Percentiles rank a stretch among this genome's conserved stretches.
phyloP scores from a whole-genome alignment of 2,113 vertebrate genomes.

The Scophthalmus maximus region DNA sequence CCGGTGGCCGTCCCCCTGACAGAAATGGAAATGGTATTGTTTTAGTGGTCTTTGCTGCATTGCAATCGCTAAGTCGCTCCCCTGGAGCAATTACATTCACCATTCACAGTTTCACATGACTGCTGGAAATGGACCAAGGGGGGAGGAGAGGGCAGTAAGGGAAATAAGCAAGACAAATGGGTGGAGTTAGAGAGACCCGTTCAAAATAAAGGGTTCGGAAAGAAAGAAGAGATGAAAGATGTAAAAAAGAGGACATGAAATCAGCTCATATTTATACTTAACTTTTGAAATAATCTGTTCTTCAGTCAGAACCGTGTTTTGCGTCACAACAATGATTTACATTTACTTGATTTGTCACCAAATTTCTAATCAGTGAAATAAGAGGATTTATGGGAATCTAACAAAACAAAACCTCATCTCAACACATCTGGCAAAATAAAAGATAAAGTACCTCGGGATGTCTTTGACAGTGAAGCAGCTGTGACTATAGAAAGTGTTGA shows the following conservation, averaged over 20 bases:
- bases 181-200: constrained; percentile 7
- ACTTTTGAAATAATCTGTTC: too few species aligned
- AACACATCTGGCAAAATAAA: too few species aligned
- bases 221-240: background rate
- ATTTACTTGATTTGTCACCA: too few species aligned
- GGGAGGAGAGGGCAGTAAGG: constrained; percentile 12
- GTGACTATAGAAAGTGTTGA: background rate
- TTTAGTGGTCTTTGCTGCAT: constrained; percentile 13
- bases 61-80: background rate
- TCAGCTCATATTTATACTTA: too few species aligned
- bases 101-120: constrained; percentile 59
- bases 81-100: constrained; percentile 47
- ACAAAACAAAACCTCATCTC: too few species aligned
- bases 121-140: constrained; percentile 23
- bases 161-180: constrained; percentile 30
- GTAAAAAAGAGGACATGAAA: background rate
- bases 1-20: background rate
- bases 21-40: constrained; percentile 8
- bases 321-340: too few species aligned
- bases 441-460: too few species aligned
- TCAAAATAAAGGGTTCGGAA: background rate
- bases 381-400: too few species aligned
- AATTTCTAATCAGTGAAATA: too few species aligned
- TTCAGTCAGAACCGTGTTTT: background rate
- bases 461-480: too few species aligned